Conservation (phyloP, 1,140 invertebrate species). For the silkworm (Bombyx mori) region ASM3026992v2 NC_085118.1:9672501-9673000, state of each 20-base stretch:
- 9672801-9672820: too few relatives aligned
- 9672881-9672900: constrained; percentile 2
- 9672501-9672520: constrained; percentile 62
- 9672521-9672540: constrained; percentile 52
- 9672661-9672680: too few relatives aligned
- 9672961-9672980: constrained; percentile 47
- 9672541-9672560: constrained; percentile 40
- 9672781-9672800: too few relatives aligned
- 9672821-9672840: too few relatives aligned
- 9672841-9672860: too few relatives aligned
- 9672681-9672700: too few relatives aligned
- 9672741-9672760: too few relatives aligned
- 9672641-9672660: too few relatives aligned
- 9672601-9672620: constrained; percentile 23
- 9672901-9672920: constrained; percentile 34
- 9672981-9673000: constrained; percentile 42
- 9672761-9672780: too few relatives aligned
- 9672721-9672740: too few relatives aligned
- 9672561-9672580: constrained; percentile 22
- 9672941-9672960: constrained; percentile 48
- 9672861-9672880: too few relatives aligned
- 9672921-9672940: constrained; percentile 50
- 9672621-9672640: constrained; percentile 4
- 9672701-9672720: too few relatives aligned
- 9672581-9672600: constrained; percentile 19